A percentile compares a stretch with the other conserved stretches of the same genome.
These are phyloP conservation scores for Drosophila sulfurigaster DNA, from an alignment of 1,140 invertebrate species.

Conservation along the genomic window DNA sequence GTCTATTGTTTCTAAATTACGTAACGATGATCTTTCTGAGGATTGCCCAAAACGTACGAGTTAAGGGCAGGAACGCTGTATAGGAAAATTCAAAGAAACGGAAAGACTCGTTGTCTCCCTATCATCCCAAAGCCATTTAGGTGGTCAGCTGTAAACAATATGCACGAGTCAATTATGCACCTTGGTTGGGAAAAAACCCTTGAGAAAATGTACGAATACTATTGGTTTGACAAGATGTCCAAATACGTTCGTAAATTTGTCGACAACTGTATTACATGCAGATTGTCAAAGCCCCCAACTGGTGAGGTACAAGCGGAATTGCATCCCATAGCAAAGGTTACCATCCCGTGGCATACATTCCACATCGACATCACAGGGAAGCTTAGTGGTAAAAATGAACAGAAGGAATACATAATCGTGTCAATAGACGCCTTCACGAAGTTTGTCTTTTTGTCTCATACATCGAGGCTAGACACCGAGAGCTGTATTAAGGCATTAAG, in stretches of 20 bases:
- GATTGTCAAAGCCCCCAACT: background rate
- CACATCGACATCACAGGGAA: slow-evolving; percentile 26
- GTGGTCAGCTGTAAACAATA: too few species aligned
- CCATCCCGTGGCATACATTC: slow-evolving; percentile 8
- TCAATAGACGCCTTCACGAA: slow-evolving; percentile 18
- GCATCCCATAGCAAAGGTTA: background rate
- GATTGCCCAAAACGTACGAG: too few species aligned
- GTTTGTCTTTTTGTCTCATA: slow-evolving; percentile 5
- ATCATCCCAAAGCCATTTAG: too few species aligned
- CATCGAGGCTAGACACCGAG: background rate
- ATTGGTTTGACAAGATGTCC: background rate
- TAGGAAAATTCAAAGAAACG: too few species aligned
- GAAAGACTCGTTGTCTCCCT: too few species aligned
- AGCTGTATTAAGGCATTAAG: background rate
- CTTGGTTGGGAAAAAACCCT: background rate
- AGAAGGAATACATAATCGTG: slow-evolving; percentile 24
- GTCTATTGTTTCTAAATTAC: too few species aligned
- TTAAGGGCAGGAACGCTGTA: too few species aligned
- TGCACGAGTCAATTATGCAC: too few species aligned
- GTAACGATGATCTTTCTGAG: too few species aligned
- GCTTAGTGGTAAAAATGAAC: slow-evolving; percentile 16
- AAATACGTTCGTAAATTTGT: slow-evolving; percentile 1
- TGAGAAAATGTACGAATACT: background rate
- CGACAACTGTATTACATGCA: background rate
- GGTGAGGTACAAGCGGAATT: background rate